A percentile compares a stretch with the other conserved stretches of the same genome.
phyloP scores from a whole-genome alignment of 2,113 vertebrate genomes.

The Mastomys coucha region DNA sequence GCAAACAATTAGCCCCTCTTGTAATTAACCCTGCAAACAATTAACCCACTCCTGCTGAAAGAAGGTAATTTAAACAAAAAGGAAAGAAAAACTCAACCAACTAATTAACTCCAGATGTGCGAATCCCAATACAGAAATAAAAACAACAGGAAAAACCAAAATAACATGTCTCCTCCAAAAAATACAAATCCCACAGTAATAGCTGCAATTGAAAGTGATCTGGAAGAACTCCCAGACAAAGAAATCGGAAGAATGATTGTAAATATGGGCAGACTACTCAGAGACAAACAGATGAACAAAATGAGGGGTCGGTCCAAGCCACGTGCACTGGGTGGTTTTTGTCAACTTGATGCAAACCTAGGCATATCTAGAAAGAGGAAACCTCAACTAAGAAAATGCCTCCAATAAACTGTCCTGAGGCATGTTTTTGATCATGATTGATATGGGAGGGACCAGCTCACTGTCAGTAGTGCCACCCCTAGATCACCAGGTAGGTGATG shows the following conservation, averaged over 20 bases:
- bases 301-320: not conserved
- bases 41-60: not conserved
- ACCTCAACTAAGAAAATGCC: not conserved
- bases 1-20: not conserved
- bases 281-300: not conserved
- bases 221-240: constrained; percentile 1
- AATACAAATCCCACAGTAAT: not conserved
- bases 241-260: not conserved
- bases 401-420: not conserved
- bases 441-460: not conserved
- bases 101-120: not conserved
- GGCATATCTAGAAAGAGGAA: not conserved
- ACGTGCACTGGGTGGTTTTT: not conserved
- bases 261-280: not conserved
- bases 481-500: not conserved
- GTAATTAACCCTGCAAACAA: not conserved
- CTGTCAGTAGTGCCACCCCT: not conserved
- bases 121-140: not conserved
- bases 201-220: not conserved
- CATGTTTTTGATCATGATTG: not conserved
- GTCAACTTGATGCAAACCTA: not conserved
- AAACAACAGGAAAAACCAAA: not conserved
- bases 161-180: not conserved
- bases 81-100: not conserved
- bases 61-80: not conserved